Evolutionary conservation across 1,140 invertebrate species (phyloP).

Genomic region (Monochamus saltuarius): DNA sequence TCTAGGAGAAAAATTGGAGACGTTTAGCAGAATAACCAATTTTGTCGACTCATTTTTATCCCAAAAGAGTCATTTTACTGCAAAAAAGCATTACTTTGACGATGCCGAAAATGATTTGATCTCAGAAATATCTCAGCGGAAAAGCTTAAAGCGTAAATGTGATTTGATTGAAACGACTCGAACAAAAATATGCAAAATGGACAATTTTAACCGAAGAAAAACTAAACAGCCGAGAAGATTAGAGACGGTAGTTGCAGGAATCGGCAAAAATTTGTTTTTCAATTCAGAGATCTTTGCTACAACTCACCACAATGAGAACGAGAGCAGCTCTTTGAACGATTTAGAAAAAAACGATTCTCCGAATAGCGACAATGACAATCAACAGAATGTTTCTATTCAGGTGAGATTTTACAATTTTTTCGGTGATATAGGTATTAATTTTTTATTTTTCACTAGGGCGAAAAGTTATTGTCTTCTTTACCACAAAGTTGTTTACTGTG

Average conservation of each 20-base stretch:
- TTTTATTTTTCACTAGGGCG: constrained; percentile 13
- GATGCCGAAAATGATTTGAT: constrained; percentile 41
- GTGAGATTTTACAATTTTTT: neutral
- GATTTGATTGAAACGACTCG: constrained; percentile 30
- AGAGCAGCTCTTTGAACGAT: too few relatives aligned
- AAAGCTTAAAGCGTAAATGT: constrained; percentile 40
- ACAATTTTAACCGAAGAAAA: constrained; percentile 39
- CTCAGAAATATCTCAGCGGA: constrained; percentile 42
- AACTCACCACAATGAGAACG: too few relatives aligned
- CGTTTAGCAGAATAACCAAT: constrained; percentile 24
- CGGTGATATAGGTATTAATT: neutral
- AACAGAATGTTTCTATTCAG: neutral
- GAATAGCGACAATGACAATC: constrained; percentile 4
- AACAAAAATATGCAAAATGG: constrained; percentile 37
- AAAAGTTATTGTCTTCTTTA: constrained; percentile 17
- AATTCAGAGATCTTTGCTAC: too few relatives aligned
- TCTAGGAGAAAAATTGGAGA: constrained; percentile 18
- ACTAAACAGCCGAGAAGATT: constrained; percentile 42
- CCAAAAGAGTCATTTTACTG: constrained; percentile 10
- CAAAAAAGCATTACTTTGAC: constrained; percentile 35
- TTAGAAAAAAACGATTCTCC: neutral
- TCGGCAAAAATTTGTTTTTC: too few relatives aligned
- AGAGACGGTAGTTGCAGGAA: neutral
- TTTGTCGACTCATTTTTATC: constrained; percentile 14
- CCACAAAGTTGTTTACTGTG: constrained; percentile 47